Evolutionary conservation across 2,113 vertebrate genomes (phyloP).

Genomic region (Erythrocercus mccallii): DNA sequence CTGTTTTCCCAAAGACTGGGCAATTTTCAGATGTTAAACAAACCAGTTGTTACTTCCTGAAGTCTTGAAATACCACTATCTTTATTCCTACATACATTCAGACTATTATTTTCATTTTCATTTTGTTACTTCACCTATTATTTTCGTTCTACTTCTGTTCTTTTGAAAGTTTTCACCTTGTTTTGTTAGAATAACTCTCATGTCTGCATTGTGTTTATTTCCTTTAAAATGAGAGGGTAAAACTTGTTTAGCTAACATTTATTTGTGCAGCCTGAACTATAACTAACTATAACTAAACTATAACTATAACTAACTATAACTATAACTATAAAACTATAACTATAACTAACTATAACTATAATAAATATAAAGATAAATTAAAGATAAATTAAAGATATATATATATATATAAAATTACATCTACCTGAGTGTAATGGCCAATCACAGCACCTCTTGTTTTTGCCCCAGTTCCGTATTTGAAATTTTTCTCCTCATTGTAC

Average conservation of each 20-base stretch:
- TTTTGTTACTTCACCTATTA: not conserved
- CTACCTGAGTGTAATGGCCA: slow-evolving; percentile 72
- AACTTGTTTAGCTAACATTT: not conserved
- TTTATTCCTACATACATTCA: not conserved
- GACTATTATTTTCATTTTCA: not conserved
- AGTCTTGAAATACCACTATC: not conserved
- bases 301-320: no score
- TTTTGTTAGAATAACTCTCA: not conserved
- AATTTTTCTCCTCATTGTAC: slow-evolving; percentile 53
- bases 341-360: no score
- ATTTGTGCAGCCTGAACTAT: not conserved
- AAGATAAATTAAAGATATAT: no score
- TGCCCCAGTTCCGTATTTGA: slow-evolving; percentile 2
- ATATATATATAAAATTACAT: not conserved
- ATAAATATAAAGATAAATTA: no score
- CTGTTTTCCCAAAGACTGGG: not conserved
- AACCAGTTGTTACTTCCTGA: not conserved
- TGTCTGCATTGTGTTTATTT: not conserved
- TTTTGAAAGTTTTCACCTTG: not conserved
- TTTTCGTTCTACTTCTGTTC: not conserved
- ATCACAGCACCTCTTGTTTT: not conserved
- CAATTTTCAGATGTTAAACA: not conserved
- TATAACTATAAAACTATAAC: no score
- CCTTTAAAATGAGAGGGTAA: not conserved
- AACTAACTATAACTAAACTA: no score